Base-by-base conservation (phyloP, 2,797 vertebrate species). In the Sebastolobus alascanus region DNA sequence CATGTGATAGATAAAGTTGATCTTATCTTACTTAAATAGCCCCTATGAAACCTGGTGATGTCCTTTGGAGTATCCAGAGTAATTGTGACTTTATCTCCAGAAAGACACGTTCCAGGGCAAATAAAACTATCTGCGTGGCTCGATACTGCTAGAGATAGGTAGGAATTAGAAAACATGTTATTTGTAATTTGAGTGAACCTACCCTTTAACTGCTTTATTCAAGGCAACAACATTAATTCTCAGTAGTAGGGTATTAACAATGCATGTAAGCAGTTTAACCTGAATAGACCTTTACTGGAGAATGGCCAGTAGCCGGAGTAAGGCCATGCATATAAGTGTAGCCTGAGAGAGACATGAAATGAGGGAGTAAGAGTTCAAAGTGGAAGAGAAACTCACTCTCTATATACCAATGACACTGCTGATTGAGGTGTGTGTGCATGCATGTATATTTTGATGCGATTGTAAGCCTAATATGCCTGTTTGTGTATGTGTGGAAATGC, bases 251-350 rank as follows among this genome's bases (percentile, higher is more conserved):
- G 35, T 73, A 18, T 77, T 31, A 84, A 84, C 73, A 38, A 75
- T 68, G 67, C 61, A 69, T 73, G 65, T 73, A 76, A 79, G 33
- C 37, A 75, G 69, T 86, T 84, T 74, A 87, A 86, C 79, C 81
- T 76, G 73, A 83, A 77, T 67, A 83, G 50, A 73, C 56, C 64
- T 71, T 75, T 66, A 65, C 60, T 81, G 80, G 37, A 86, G 65
- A 72, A 79, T 22, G 59, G 68, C 73, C 81, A 73, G 78, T 65
- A 73, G 73, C 43, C 1, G 8, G 64, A 68, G 69, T 27, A n/a
- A 72, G 55, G 66, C 52, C 29, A 6, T 77, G 73, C 61, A 85
- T 82, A 3, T 43, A 73, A 81, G 70, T 73, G 29, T 2, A 63
- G 80, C 56, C 59, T 40, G 18, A 61, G 59, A 20, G 20, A 78